phyloP scores from a whole-genome alignment of 37 sponge, comb jelly and placozoan genomes.

The Cliona cf. orientalis region DNA sequence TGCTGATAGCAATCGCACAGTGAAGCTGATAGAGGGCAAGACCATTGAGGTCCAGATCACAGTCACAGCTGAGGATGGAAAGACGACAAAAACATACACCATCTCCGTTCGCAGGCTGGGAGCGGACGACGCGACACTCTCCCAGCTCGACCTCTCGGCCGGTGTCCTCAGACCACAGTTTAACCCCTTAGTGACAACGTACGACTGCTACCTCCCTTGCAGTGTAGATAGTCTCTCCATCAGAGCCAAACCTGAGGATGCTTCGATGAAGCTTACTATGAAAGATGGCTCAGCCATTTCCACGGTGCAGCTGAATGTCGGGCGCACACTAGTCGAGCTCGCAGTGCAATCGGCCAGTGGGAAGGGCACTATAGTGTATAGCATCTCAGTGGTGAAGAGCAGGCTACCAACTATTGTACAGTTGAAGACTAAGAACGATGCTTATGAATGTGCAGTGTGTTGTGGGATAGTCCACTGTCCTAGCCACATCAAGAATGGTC shows the following conservation, averaged over 20 bases:
- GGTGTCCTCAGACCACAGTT: conserved; percentile 80
- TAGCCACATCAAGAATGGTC: conserved; percentile 26
- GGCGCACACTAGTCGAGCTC: conserved; percentile 61
- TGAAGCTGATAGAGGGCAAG: conserved; percentile 80
- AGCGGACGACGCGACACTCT: conserved; percentile 82
- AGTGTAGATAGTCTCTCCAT: conserved; percentile 52
- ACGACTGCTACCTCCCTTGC: conserved; percentile 75
- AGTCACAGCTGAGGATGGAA: conserved; percentile 93
- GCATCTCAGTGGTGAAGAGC: conserved; percentile 49
- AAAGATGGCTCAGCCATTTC: conserved; percentile 48
- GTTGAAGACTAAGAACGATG: conserved; percentile 14
- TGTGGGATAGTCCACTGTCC: conserved; percentile 62
- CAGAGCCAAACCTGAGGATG: conserved; percentile 72
- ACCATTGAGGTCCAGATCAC: conserved; percentile 48
- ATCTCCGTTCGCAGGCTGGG: conserved; percentile 72
- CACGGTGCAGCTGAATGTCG: conserved; percentile 60
- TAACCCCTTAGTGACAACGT: conserved; percentile 50
- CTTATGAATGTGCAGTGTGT: conserved; percentile 72
- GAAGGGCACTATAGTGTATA: conserved; percentile 46
- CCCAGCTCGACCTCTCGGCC: conserved; percentile 64
- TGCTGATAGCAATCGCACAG: conserved; percentile 51
- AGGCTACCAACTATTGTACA: conserved; percentile 28
- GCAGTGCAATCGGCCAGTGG: conserved; percentile 73
- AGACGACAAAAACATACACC: conserved; percentile 81
- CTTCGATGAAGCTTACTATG: conserved; percentile 57